Evolutionary conservation across 2,888 invertebrate genomes (phyloP).

Genomic region (Metellina segmentata): DNA sequence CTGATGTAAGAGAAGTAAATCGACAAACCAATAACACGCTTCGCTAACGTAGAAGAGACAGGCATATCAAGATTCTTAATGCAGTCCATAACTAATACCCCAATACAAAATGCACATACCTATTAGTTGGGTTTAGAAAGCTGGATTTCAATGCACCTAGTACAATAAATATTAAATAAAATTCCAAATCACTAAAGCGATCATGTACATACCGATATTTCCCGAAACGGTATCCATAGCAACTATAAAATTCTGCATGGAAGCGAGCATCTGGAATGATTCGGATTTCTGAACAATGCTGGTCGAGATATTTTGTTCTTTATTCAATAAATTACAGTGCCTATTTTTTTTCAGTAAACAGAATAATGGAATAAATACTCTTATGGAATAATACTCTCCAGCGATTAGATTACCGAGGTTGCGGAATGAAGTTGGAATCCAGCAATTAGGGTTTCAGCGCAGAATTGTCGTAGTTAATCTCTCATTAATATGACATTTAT

Average conservation of each 20-base stretch:
- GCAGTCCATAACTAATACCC: too few relatives aligned
- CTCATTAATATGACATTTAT: not conserved
- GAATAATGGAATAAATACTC: not conserved
- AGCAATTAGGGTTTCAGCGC: not conserved
- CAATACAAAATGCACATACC: too few relatives aligned
- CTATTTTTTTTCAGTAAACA: not conserved
- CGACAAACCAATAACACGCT: too few relatives aligned
- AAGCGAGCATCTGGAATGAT: not conserved
- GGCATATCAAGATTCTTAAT: too few relatives aligned
- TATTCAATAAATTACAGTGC: not conserved
- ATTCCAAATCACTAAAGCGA: too few relatives aligned
- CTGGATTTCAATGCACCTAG: too few relatives aligned
- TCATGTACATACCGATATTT: not conserved
- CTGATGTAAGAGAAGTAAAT: too few relatives aligned
- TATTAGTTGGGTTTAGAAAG: too few relatives aligned
- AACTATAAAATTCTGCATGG: conserved; percentile 27
- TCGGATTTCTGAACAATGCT: not conserved
- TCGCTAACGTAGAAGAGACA: too few relatives aligned
- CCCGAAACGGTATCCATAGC: conserved; percentile 12
- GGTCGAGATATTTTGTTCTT: not conserved
- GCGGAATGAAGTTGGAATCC: not conserved
- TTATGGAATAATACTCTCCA: not conserved
- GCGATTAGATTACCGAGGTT: not conserved
- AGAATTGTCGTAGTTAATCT: not conserved
- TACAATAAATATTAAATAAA: too few relatives aligned